phyloP scores from a whole-genome alignment of 2,797 vertebrate species.

The Poeciliopsis gracilis region DNA sequence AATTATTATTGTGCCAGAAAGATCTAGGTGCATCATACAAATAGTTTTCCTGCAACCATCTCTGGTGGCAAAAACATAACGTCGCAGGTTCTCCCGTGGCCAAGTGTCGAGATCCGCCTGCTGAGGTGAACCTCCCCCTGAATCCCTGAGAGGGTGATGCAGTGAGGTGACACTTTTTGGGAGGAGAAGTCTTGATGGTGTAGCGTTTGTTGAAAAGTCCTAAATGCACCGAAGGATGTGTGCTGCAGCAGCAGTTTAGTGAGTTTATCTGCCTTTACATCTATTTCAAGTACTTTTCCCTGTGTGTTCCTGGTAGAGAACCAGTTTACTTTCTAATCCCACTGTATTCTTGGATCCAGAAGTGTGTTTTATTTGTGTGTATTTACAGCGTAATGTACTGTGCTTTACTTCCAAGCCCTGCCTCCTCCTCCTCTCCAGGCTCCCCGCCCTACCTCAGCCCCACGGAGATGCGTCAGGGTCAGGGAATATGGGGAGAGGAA shows the following conservation, averaged over 20 bases:
- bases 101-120: constrained; percentile 64
- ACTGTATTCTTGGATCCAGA: constrained; percentile 20
- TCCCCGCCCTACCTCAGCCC: constrained; percentile 81
- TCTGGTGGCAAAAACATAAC: constrained; percentile 74
- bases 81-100: constrained; percentile 65
- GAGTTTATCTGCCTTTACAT: constrained; percentile 36
- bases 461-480: constrained; percentile 80
- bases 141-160: constrained; percentile 78
- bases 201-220: constrained; percentile 29
- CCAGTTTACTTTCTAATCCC: constrained; percentile 23
- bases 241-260: constrained; percentile 18
- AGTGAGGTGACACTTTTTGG: constrained; percentile 77
- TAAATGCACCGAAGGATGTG: constrained; percentile 27
- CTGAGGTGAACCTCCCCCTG: constrained; percentile 76
- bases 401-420: constrained; percentile 54
- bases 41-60: constrained; percentile 65
- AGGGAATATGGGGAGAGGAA: constrained; percentile 85
- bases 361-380: constrained; percentile 28
- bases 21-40: constrained; percentile 73
- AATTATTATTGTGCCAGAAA: constrained; percentile 65
- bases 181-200: constrained; percentile 65
- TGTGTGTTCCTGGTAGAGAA: constrained; percentile 12
- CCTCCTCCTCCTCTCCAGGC: constrained; percentile 46
- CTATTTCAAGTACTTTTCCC: constrained; percentile 49
- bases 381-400: constrained; percentile 49